Conservation (phyloP, 2,888 invertebrate species). For the Stratiomys singularior region DNA sequence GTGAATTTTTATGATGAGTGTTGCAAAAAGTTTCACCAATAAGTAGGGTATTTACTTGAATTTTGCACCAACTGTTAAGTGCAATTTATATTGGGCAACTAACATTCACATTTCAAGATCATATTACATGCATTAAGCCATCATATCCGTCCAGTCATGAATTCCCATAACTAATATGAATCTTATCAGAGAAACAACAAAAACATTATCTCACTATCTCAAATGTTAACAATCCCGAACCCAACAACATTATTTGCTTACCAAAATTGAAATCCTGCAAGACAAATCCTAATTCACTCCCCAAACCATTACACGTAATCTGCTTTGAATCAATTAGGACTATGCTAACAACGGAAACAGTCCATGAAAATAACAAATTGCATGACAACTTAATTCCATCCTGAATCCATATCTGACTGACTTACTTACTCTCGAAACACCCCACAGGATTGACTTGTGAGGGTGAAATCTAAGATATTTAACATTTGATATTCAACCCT, state of each 20-base stretch:
- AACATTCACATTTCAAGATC: background rate
- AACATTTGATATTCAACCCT: conserved; percentile 45
- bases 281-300: conserved; percentile 44
- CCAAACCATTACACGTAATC: conserved; percentile 49
- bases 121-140: background rate
- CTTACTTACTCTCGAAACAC: background rate
- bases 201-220: background rate
- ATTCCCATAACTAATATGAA: background rate
- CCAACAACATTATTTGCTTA: conserved; percentile 23
- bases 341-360: conserved; percentile 48
- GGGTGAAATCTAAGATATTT: conserved; percentile 40
- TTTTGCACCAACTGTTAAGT: too few relatives aligned
- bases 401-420: conserved; percentile 17
- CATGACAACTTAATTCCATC: conserved; percentile 50
- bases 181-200: background rate
- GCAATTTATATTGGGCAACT: too few relatives aligned
- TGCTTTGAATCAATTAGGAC: conserved; percentile 51
- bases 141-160: background rate
- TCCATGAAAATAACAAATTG: conserved; percentile 50
- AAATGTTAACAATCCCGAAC: conserved; percentile 5
- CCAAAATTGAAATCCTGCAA: conserved; percentile 25
- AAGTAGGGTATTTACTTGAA: too few relatives aligned
- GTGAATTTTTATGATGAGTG: too few relatives aligned
- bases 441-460: conserved; percentile 9
- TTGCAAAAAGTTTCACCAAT: too few relatives aligned